These are phyloP conservation scores for Drosophila barbarae DNA, from an alignment of 2,888 invertebrate genomes.

Conservation along the genomic window DNA sequence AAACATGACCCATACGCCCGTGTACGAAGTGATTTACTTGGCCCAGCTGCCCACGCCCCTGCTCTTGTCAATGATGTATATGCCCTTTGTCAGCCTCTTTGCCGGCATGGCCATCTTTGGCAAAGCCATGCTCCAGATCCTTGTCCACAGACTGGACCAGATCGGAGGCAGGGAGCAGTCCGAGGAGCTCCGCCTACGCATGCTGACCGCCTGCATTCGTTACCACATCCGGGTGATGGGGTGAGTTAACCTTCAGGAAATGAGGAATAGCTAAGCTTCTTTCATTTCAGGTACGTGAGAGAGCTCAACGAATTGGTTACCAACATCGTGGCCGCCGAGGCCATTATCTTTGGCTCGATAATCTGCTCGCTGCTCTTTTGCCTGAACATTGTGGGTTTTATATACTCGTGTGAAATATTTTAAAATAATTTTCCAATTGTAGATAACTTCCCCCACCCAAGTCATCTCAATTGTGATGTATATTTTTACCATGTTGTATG, in stretches of 20 bases:
- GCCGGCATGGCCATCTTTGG: slow-evolving; percentile 76
- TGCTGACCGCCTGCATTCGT: slow-evolving; percentile 62
- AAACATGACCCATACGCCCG: slow-evolving; percentile 66
- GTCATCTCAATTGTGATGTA: slow-evolving; percentile 69
- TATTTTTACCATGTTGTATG: slow-evolving; percentile 74
- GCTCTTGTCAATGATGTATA: slow-evolving; percentile 68
- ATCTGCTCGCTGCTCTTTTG: slow-evolving; percentile 75
- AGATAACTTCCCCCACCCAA: slow-evolving; percentile 41
- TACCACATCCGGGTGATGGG: slow-evolving; percentile 51
- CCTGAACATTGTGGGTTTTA: slow-evolving; percentile 65
- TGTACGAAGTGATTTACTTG: slow-evolving; percentile 74
- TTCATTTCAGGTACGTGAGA: slow-evolving; percentile 64
- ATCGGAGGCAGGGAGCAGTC: slow-evolving; percentile 38
- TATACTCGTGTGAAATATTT: not conserved
- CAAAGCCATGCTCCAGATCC: slow-evolving; percentile 64
- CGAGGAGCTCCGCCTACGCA: slow-evolving; percentile 50
- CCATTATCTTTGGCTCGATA: slow-evolving; percentile 69
- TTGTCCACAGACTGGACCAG: slow-evolving; percentile 59
- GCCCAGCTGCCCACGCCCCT: slow-evolving; percentile 66
- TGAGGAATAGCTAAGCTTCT: not conserved
- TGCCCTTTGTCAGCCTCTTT: slow-evolving; percentile 76
- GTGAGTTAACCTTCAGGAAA: slow-evolving; percentile 35
- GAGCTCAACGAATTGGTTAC: slow-evolving; percentile 71
- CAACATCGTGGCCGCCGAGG: slow-evolving; percentile 71
- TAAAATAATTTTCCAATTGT: not conserved